A percentile compares a stretch with the other conserved stretches of the same genome.
These are phyloP conservation scores for Melanotaenia pygmaea DNA, from an alignment of 2,797 vertebrate species.

Conservation along the genomic window DNA sequence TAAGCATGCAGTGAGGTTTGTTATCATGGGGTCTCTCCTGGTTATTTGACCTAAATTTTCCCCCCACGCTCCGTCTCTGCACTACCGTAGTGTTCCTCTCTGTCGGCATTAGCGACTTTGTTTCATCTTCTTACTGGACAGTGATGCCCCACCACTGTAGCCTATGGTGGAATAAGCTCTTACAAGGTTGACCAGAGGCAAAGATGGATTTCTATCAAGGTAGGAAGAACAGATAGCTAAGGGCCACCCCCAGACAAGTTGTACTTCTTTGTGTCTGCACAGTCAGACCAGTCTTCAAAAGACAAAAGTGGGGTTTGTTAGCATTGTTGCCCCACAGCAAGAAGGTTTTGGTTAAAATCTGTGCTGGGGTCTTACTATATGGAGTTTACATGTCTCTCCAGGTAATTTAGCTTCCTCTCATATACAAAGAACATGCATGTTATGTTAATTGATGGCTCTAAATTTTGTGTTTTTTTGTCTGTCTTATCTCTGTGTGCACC, in stretches of 20 bases:
- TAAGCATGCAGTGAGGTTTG: background rate
- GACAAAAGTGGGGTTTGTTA: background rate
- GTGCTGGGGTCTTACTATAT: too few species aligned
- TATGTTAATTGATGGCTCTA: too few species aligned
- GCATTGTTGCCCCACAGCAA: too few species aligned
- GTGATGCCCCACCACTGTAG: conserved; percentile 53
- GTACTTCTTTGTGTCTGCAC: conserved; percentile 3
- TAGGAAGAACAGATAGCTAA: conserved; percentile 17
- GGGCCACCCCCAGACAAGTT: conserved; percentile 39
- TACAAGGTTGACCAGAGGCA: conserved; percentile 43
- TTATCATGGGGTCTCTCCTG: conserved; percentile 29
- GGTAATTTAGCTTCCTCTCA: too few species aligned
- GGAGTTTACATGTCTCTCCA: too few species aligned
- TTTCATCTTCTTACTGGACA: conserved; percentile 57
- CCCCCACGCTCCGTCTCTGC: conserved; percentile 35
- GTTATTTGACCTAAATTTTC: conserved; percentile 66
- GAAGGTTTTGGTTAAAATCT: too few species aligned
- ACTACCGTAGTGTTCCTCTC: conserved; percentile 46
- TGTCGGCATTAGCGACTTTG: conserved; percentile 59
- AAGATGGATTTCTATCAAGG: conserved; percentile 42
- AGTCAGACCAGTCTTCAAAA: conserved; percentile 15
- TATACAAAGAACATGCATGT: too few species aligned
- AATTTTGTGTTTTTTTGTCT: too few species aligned
- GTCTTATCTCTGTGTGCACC: background rate
- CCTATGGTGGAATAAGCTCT: conserved; percentile 61